Base-by-base conservation (phyloP, 1,140 invertebrate genomes). In the Apis cerana region DNA sequence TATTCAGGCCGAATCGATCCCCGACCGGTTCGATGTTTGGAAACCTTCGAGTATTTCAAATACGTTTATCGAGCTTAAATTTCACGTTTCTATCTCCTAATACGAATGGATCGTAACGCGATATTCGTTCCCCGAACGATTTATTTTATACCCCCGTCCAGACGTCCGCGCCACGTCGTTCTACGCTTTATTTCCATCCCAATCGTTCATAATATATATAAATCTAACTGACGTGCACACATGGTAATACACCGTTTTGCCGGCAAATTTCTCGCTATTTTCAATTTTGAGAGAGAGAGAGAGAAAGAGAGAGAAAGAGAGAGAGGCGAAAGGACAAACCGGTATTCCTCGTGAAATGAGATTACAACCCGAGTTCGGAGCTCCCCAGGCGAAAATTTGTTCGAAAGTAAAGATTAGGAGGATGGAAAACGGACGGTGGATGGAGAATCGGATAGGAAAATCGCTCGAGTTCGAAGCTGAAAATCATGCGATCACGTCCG, bases 401-500 rank as follows among this genome's bases (percentile, higher is more conserved):
- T 13, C 23, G 21, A 52, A 64, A 52, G n/a, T 54, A 58, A 78
- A 23, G 12, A 58, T 65, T 58, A 7, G 12, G 50, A 2, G 2
- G 54, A 1, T 7, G 50, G 17, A 19, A 33, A 4, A 61, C 12
- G 71, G 15, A 74, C 50, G 50, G 67, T 33, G 27, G 33, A 1
- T 78, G 52, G n/a, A 50, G 43, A 59, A n/a, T 27, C 33, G 33
- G 33, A 19, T 11, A 27, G 43, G 12, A 17, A 65, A 48, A 68
- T 67, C 27, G 21, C 21, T 43, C 19, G 50, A 50, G 62, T 19
- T 56, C 62, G 50, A 54, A 19, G 27, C 12, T 58, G 19, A 23
- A 50, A n/a, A 27, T 21, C 61, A 48, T 17, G 23, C 15, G 54
- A 82, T 88, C 86, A 85, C 82, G 85, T 78, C 77, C 85, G 71